phyloP scores from a whole-genome alignment of 2,888 invertebrate species.

The Lamproptera curius region DNA sequence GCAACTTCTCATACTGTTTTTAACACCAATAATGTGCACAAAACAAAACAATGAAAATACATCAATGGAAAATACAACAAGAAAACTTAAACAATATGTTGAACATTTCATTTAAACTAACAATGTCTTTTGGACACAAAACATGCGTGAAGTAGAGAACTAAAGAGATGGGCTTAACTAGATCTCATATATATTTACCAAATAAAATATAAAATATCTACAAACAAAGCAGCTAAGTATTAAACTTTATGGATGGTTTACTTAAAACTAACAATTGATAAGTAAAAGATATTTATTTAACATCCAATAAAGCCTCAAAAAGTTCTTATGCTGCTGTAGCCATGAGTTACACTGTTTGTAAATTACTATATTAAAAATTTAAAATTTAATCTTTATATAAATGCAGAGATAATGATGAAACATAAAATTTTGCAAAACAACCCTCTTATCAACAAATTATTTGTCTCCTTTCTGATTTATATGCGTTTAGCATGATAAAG shows the following conservation, averaged over 20 bases:
- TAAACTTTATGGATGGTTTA: too few species aligned
- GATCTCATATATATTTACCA: too few species aligned
- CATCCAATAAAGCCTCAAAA: too few species aligned
- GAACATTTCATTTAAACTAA: neutral
- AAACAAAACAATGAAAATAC: slow-evolving; percentile 1
- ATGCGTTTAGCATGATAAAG: neutral
- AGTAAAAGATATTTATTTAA: too few species aligned
- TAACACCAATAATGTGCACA: neutral
- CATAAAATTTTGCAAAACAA: slow-evolving; percentile 4
- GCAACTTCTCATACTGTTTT: neutral
- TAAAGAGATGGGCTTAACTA: neutral
- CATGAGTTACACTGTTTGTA: too few species aligned
- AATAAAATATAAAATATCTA: too few species aligned
- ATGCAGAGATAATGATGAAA: slow-evolving; percentile 15
- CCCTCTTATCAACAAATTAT: slow-evolving; percentile 13
- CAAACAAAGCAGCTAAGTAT: too few species aligned
- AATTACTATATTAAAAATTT: too few species aligned
- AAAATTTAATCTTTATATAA: slow-evolving; percentile 12
- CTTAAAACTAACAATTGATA: too few species aligned
- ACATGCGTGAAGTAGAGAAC: slow-evolving; percentile 4
- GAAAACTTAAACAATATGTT: neutral
- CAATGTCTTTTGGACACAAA: slow-evolving; percentile 17
- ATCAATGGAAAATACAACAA: slow-evolving; percentile 10
- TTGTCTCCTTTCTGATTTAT: slow-evolving; percentile 9
- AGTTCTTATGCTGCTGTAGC: too few species aligned